phyloP scores from a whole-genome alignment of 2,888 invertebrate genomes.

The Ferdinandea cuprea region DNA sequence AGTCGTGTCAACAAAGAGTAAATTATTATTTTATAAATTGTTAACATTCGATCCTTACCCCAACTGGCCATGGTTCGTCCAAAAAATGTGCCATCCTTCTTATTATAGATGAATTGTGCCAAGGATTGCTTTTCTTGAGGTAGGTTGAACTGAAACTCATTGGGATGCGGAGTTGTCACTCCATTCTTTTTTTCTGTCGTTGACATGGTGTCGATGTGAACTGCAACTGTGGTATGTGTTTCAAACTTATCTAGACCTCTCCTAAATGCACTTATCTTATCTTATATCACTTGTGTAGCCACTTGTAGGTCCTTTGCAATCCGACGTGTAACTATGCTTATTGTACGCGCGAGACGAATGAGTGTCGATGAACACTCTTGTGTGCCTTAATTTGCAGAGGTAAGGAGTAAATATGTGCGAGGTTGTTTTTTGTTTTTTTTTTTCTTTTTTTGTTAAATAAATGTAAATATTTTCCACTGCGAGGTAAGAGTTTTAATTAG shows the following conservation, averaged over 20 bases:
- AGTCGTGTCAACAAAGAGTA: neutral
- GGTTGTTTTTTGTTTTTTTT: too few relatives aligned
- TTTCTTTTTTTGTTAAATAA: constrained; percentile 17
- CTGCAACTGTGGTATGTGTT: constrained; percentile 30
- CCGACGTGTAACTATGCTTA: constrained; percentile 58
- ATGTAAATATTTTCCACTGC: neutral
- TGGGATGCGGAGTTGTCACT: constrained; percentile 67
- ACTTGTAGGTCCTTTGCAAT: constrained; percentile 59
- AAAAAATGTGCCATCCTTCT: constrained; percentile 78
- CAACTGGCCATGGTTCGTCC: constrained; percentile 81
- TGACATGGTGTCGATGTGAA: constrained; percentile 59
- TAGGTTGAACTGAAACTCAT: constrained; percentile 79
- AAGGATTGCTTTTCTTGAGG: constrained; percentile 78
- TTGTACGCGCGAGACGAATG: constrained; percentile 41
- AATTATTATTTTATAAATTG: neutral
- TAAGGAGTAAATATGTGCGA: constrained; percentile 3
- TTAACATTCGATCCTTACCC: constrained; percentile 78
- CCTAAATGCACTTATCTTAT: constrained; percentile 55
- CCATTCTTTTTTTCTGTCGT: constrained; percentile 80
- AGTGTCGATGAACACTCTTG: constrained; percentile 45
- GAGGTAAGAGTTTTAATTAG: too few relatives aligned
- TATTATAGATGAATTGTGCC: constrained; percentile 79
- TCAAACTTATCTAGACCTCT: constrained; percentile 27
- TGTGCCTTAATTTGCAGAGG: constrained; percentile 22
- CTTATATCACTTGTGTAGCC: neutral